Evolutionary conservation across 2,113 vertebrate species (phyloP).

Genomic region (Rhizomys pruinosus): DNA sequence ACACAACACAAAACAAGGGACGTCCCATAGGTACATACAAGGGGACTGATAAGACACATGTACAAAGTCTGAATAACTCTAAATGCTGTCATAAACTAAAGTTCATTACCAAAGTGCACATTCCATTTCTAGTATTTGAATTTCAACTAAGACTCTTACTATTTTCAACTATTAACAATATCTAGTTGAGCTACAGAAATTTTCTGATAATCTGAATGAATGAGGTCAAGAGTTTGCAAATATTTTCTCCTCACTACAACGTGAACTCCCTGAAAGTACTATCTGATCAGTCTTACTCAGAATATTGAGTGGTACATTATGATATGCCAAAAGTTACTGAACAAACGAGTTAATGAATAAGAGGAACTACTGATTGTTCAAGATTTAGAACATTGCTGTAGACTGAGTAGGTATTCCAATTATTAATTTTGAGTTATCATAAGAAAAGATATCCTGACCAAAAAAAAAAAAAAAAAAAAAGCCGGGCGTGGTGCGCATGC

Average conservation of each 20-base stretch:
- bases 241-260: not conserved
- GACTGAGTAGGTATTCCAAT: not conserved
- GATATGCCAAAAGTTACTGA: not conserved
- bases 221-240: not conserved
- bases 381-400: not conserved
- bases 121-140: slow-evolving; percentile 34
- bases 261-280: not conserved
- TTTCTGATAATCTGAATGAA: not conserved
- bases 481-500: no score
- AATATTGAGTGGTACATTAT: not conserved
- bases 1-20: no score
- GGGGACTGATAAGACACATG: no score
- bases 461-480: not conserved
- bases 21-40: no score
- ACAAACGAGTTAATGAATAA: not conserved
- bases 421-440: slow-evolving; percentile 36
- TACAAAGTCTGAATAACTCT: not conserved
- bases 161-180: slow-evolving; percentile 27
- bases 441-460: slow-evolving; percentile 45
- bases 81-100: slow-evolving; percentile 16
- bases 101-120: slow-evolving; percentile 5
- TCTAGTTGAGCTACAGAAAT: not conserved
- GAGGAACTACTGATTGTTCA: not conserved
- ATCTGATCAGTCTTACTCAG: not conserved
- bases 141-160: slow-evolving; percentile 22